Evolutionary conservation across 2,113 vertebrate species (phyloP), one percentile per base, ranked within the genome.

Genomic region (Arizona elegans): DNA sequence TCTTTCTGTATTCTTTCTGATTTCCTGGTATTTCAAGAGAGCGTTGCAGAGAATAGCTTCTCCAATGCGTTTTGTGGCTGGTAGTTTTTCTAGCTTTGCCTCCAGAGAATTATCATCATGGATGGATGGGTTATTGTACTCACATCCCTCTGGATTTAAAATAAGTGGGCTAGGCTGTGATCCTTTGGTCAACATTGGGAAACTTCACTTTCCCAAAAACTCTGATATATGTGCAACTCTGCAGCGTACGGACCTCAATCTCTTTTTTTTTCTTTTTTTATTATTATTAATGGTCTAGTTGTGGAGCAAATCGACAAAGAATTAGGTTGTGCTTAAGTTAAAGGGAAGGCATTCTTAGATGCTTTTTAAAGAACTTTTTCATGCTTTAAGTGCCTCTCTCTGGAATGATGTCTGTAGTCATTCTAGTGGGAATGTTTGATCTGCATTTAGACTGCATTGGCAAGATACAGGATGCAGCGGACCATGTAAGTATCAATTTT

Each of bases 401-500:
- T 52, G 15, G 91, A 90, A 93, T 43, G 38, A 93, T 26, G 33
- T 65, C 90, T 86, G 90, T 54, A 91, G 75, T 65, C 91, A 5
- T 92, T 96, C 94, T 55, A 1, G 1, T 10, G 93, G 91, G 93
- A 95, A 90, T 0, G 29, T 92, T 89, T 95, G 94, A 94, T 96
- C 91, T 96, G 92, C 95, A 95, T 96, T 96, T 93, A 94, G 93
- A 95, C 92, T 89, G 92, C 23, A 62, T 86, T 58, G 52, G 56
- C 65, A 94, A 92, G 95, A 95, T 91, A 87, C 43, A 11, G 65
- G 92, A 91, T 21, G 91, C 95, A 96, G 59, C 43, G 88, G 95
- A 96, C 94, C 95, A 92, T 95, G 91, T 94, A 94, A 95, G 92
- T 92, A 95, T 95, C 95, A 94, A 92, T 96, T 96, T 96, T 97